phyloP scores from a whole-genome alignment of 2,888 invertebrate genomes.

The Pristionchus arcanus region DNA sequence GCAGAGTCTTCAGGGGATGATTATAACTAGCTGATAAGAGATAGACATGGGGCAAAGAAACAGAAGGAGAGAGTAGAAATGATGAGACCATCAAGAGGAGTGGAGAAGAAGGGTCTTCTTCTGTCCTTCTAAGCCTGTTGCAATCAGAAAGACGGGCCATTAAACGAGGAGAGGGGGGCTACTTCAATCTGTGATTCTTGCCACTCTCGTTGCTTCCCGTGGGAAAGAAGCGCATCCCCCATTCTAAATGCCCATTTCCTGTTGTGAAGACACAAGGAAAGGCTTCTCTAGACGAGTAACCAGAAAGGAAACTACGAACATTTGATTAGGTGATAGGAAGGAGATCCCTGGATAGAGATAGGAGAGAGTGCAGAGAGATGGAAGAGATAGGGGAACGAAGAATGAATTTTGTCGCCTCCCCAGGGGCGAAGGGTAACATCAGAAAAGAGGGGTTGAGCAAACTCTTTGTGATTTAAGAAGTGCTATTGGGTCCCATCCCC shows the following conservation, averaged over 20 bases:
- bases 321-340: not conserved
- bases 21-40: constrained; percentile 43
- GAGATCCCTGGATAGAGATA: not conserved
- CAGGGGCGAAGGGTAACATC: constrained; percentile 47
- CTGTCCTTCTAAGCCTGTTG: constrained; percentile 47
- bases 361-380: constrained; percentile 36
- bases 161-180: constrained; percentile 17
- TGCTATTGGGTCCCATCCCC: not conserved
- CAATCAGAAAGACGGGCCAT: constrained; percentile 16
- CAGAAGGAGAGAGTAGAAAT: not conserved
- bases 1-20: constrained; percentile 12
- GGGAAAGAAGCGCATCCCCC: constrained; percentile 40
- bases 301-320: not conserved
- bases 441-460: constrained; percentile 1
- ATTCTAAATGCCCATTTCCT: constrained; percentile 53
- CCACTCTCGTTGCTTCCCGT: constrained; percentile 23
- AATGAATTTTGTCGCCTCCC: constrained; percentile 46
- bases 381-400: constrained; percentile 14
- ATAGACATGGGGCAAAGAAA: constrained; percentile 43
- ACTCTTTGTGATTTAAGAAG: constrained; percentile 54
- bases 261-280: constrained; percentile 27
- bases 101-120: constrained; percentile 11
- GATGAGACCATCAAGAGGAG: constrained; percentile 35
- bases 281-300: not conserved
- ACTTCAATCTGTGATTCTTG: constrained; percentile 49